Evolutionary conservation across 2,888 invertebrate genomes (phyloP).

Genomic region (Eupithecia inturbata): DNA sequence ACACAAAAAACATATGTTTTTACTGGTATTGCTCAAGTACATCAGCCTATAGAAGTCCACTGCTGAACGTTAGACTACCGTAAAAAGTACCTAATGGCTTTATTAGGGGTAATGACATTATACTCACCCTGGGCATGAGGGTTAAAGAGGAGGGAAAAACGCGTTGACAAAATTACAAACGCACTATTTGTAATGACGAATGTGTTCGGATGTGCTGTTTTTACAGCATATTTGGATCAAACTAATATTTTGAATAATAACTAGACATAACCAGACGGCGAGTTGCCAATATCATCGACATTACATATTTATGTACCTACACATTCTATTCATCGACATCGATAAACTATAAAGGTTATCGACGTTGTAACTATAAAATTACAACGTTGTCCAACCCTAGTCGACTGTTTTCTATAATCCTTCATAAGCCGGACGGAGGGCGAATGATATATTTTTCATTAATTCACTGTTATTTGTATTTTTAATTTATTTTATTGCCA

Average conservation of each 20-base stretch:
- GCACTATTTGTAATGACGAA: neutral
- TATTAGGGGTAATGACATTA: no score
- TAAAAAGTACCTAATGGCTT: no score
- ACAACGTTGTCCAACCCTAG: constrained; percentile 47
- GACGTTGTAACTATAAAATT: neutral
- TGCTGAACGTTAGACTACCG: no score
- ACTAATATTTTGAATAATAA: no score
- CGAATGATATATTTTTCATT: constrained; percentile 58
- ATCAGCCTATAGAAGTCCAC: no score
- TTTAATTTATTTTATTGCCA: neutral
- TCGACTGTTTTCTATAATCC: constrained; percentile 63
- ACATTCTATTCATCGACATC: constrained; percentile 49
- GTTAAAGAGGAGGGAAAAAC: no score
- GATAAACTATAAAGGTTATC: constrained; percentile 33
- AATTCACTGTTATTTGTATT: constrained; percentile 39
- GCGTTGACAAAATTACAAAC: neutral
- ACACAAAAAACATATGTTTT: no score
- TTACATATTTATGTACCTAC: neutral
- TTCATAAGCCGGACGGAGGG: constrained; percentile 54
- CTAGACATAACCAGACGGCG: no score
- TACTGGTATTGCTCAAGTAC: no score
- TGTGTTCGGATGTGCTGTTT: neutral
- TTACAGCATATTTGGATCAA: neutral
- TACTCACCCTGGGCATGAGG: no score
- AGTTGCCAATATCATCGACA: neutral